A percentile compares a stretch with the other conserved stretches of the same genome.
Evolutionary conservation across 2,888 invertebrate species (phyloP).

Genomic region (Agriopis leucophaearia): DNA sequence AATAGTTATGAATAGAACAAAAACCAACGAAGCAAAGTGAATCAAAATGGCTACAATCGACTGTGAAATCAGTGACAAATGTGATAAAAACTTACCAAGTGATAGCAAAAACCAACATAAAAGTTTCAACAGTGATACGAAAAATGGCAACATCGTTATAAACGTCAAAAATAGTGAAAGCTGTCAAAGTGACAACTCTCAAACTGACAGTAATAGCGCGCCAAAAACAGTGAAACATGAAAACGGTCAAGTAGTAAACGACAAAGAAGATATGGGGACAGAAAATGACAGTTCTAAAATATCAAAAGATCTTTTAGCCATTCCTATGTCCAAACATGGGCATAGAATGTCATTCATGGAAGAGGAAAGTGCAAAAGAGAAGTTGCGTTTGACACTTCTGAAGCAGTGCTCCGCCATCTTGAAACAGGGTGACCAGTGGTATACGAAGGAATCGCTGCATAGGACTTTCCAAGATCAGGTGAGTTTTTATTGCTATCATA

Average conservation of each 20-base stretch:
- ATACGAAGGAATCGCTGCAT: constrained; percentile 88
- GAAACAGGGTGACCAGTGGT: constrained; percentile 87
- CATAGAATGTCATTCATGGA: constrained; percentile 89
- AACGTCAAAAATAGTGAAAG: constrained; percentile 35
- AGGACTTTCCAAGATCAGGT: constrained; percentile 90
- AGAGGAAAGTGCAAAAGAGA: constrained; percentile 89
- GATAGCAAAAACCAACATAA: constrained; percentile 11
- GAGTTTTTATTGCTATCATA: constrained; percentile 57
- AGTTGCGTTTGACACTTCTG: constrained; percentile 86
- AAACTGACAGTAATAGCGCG: constrained; percentile 30
- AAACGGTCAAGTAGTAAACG: constrained; percentile 6
- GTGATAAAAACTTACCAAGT: constrained; percentile 19
- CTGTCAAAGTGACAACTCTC: constrained; percentile 38
- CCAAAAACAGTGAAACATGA: constrained; percentile 8
- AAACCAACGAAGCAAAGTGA: background rate
- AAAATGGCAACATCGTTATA: constrained; percentile 40
- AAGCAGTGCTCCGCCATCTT: constrained; percentile 89
- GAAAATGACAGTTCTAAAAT: constrained; percentile 35
- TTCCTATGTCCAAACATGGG: constrained; percentile 58
- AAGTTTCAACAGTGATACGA: constrained; percentile 16
- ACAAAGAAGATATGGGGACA: background rate
- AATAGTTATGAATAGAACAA: background rate
- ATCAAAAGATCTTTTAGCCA: constrained; percentile 41
- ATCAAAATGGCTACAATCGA: constrained; percentile 44
- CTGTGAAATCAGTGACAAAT: constrained; percentile 41